Percentiles rank a stretch among this genome's conserved stretches.
These are phyloP conservation scores for Sitophilus oryzae DNA, from an alignment of 1,140 invertebrate genomes.

Conservation along the genomic window DNA sequence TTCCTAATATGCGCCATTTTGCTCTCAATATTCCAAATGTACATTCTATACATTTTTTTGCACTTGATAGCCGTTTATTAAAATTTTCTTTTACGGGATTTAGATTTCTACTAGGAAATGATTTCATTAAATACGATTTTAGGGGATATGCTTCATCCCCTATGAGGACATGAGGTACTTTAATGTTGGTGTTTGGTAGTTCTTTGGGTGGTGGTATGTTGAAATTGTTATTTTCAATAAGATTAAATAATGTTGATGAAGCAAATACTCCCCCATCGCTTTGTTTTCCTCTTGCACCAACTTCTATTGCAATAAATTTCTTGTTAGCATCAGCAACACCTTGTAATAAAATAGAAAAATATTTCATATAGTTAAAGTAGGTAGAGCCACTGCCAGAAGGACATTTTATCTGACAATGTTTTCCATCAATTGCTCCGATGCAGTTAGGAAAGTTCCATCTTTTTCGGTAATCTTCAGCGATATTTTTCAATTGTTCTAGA, in stretches of 20 bases:
- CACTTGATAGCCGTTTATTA: slow-evolving; percentile 43
- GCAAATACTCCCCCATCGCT: slow-evolving; percentile 12
- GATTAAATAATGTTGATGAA: background rate
- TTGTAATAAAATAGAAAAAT: slow-evolving; percentile 10
- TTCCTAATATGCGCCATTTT: slow-evolving; percentile 43
- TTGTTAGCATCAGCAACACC: no score
- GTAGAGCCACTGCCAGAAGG: slow-evolving; percentile 5
- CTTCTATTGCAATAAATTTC: slow-evolving; percentile 16
- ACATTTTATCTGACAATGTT: slow-evolving; percentile 30
- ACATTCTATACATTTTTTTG: slow-evolving; percentile 29
- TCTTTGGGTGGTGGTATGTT: background rate
- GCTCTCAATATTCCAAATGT: slow-evolving; percentile 39
- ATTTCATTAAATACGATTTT: slow-evolving; percentile 42
- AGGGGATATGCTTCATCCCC: slow-evolving; percentile 43
- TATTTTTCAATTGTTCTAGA: slow-evolving; percentile 4
- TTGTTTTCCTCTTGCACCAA: slow-evolving; percentile 6
- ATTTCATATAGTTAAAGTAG: slow-evolving; percentile 18
- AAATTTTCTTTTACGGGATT: slow-evolving; percentile 41
- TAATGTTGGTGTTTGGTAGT: slow-evolving; percentile 9
- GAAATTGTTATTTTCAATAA: background rate
- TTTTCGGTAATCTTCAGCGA: background rate
- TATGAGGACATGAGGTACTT: slow-evolving; percentile 4
- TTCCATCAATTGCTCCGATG: slow-evolving; percentile 41
- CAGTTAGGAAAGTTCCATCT: slow-evolving; percentile 31
- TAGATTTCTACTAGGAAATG: slow-evolving; percentile 41